Evolutionary conservation across 2,797 vertebrate genomes (phyloP).

Genomic region (Aldrovandia affinis): DNA sequence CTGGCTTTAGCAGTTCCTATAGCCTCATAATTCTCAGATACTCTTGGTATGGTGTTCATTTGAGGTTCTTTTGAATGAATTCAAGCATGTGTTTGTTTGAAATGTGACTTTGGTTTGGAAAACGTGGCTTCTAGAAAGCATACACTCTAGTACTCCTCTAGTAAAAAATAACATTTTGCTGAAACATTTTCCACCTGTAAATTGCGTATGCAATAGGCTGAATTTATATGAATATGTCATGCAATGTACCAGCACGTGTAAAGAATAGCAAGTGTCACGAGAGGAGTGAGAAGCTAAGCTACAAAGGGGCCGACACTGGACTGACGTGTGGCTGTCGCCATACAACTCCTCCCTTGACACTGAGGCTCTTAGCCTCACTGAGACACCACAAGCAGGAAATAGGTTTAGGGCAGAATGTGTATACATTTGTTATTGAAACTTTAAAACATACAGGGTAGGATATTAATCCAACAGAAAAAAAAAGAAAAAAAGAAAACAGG

Average conservation of each 20-base stretch:
- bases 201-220: background rate
- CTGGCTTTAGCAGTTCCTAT: conserved; percentile 32
- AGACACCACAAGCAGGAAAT: too few species aligned
- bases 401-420: too few species aligned
- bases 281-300: background rate
- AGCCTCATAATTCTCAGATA: conserved; percentile 25
- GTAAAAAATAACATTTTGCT: too few species aligned
- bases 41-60: conserved; percentile 5
- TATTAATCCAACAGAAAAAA: too few species aligned
- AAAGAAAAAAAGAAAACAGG: too few species aligned
- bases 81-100: background rate
- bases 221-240: background rate
- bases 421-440: too few species aligned
- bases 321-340: too few species aligned
- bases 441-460: too few species aligned
- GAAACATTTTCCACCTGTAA: background rate
- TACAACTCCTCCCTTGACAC: too few species aligned
- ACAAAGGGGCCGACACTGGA: too few species aligned
- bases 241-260: too few species aligned
- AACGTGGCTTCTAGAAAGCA: background rate
- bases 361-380: too few species aligned
- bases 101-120: background rate
- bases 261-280: background rate
- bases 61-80: conserved; percentile 10
- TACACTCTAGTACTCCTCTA: background rate